phyloP scores from a whole-genome alignment of 2,888 invertebrate species.

The Heterodera filipjevi region DNA sequence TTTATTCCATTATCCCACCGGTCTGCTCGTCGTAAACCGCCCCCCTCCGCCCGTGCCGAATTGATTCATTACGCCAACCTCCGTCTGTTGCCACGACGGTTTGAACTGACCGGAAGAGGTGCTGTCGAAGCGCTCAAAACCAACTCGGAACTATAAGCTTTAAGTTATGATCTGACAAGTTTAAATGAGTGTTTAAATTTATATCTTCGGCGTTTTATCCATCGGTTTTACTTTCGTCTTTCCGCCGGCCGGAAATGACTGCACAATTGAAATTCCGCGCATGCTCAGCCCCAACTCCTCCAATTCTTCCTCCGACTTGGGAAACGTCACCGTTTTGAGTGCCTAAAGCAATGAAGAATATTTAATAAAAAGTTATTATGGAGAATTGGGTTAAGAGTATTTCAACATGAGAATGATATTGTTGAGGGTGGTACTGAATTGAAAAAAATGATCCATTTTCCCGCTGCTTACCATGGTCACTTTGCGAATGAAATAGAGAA shows the following conservation, averaged over 20 bases:
- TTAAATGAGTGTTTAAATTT: too few species aligned
- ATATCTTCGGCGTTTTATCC: not conserved
- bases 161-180: too few species aligned
- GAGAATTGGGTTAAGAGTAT: not conserved
- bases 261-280: slow-evolving; percentile 29
- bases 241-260: not conserved
- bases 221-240: not conserved
- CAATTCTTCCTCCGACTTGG: slow-evolving; percentile 30
- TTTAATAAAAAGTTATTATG: not conserved
- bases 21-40: slow-evolving; percentile 10
- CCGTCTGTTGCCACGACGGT: slow-evolving; percentile 21
- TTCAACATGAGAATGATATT: too few species aligned
- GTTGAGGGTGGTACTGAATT: too few species aligned
- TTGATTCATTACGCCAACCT: slow-evolving; percentile 3
- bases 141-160: too few species aligned
- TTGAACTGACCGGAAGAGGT: slow-evolving; percentile 19
- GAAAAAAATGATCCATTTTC: not conserved
- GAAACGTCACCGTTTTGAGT: slow-evolving; percentile 28
- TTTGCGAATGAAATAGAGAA: slow-evolving; percentile 17
- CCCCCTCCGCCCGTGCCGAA: slow-evolving; percentile 10
- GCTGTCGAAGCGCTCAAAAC: slow-evolving; percentile 16
- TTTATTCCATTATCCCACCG: not conserved
- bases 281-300: slow-evolving; percentile 28
- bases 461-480: not conserved
- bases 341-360: slow-evolving; percentile 26